Conservation (phyloP, 1,140 invertebrate species). For the Neodiprion virginianus region DNA sequence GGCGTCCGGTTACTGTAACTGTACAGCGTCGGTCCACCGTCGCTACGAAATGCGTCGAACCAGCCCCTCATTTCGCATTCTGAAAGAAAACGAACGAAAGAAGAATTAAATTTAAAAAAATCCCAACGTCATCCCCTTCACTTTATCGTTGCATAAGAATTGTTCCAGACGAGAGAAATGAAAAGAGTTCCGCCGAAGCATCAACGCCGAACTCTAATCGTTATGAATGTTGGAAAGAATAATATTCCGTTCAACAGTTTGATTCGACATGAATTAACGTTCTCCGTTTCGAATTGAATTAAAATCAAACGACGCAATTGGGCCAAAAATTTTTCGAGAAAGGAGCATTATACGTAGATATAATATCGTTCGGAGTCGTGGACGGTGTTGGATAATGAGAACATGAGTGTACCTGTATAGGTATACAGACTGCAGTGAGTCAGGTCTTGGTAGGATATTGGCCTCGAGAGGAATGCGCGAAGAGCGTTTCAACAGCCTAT, state of each 20-base stretch:
- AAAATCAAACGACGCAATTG: too few species aligned
- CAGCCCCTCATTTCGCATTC: conserved; percentile 79
- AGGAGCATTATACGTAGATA: too few species aligned
- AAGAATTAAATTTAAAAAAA: background rate
- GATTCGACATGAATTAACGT: background rate
- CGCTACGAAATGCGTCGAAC: conserved; percentile 92
- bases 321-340: too few species aligned
- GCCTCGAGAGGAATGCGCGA: too few species aligned
- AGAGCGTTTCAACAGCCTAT: too few species aligned
- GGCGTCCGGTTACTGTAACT: conserved; percentile 90
- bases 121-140: background rate
- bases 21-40: conserved; percentile 93
- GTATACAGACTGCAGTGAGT: too few species aligned
- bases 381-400: too few species aligned
- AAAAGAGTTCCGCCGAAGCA: background rate
- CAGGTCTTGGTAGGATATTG: too few species aligned
- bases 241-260: background rate
- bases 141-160: too few species aligned
- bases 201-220: background rate
- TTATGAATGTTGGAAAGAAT: background rate
- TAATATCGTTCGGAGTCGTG: too few species aligned
- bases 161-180: background rate
- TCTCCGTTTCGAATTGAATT: too few species aligned
- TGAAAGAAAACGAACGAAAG: conserved; percentile 22
- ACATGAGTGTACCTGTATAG: too few species aligned